These are phyloP conservation scores for Aleiodes sp. DNA, from an alignment of 1,140 invertebrate genomes.

Conservation along the genomic window DNA sequence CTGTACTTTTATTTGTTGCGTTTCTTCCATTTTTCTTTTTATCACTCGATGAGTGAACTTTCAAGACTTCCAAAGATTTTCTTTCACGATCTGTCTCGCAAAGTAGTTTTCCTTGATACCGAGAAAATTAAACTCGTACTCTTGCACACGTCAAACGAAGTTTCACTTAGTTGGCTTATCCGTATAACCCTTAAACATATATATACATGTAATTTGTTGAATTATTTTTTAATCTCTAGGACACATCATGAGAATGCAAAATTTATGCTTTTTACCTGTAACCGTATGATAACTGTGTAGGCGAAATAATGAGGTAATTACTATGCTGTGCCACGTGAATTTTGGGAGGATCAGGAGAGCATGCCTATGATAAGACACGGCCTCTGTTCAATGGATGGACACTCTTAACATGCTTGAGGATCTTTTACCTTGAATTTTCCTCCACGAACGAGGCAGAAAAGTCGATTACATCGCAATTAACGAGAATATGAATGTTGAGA, in stretches of 20 bases:
- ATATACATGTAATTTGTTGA: too few relatives aligned
- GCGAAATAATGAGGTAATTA: constrained; percentile 58
- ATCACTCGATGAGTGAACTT: too few relatives aligned
- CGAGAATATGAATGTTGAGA: neutral
- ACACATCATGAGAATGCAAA: neutral
- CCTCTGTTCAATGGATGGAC: constrained; percentile 32
- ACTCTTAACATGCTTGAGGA: constrained; percentile 52
- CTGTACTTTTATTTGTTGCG: too few relatives aligned
- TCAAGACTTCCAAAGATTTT: too few relatives aligned
- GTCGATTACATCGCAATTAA: neutral
- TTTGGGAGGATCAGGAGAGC: constrained; percentile 48
- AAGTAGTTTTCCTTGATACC: too few relatives aligned
- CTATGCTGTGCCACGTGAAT: constrained; percentile 55
- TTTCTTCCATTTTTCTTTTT: too few relatives aligned
- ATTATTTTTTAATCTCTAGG: neutral
- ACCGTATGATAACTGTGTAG: constrained; percentile 22
- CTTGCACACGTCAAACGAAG: neutral
- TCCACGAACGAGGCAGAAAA: neutral
- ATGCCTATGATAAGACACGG: constrained; percentile 58
- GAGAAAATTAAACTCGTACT: too few relatives aligned
- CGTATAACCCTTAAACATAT: too few relatives aligned
- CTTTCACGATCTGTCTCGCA: too few relatives aligned
- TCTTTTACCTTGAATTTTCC: constrained; percentile 37
- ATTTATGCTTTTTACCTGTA: neutral
- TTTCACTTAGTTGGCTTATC: too few relatives aligned